A percentile compares a stretch with the other conserved stretches of the same genome.
Evolutionary conservation across 2,888 invertebrate species (phyloP).

Genomic region (Crossocerus cetratus): DNA sequence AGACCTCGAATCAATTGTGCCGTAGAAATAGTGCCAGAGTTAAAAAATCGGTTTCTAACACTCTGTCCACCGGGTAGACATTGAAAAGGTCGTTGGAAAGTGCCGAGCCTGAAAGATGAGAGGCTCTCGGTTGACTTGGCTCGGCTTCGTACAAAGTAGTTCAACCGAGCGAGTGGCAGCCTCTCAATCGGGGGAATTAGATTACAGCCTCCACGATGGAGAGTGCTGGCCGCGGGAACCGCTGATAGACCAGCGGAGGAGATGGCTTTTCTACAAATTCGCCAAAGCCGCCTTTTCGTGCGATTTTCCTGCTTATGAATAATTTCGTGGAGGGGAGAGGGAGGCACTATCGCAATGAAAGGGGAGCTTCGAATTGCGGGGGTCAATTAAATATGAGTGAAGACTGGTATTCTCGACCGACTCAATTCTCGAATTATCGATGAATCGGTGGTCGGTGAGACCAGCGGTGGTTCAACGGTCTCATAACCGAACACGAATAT

Average conservation of each 20-base stretch:
- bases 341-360: slow-evolving; percentile 14
- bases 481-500: too few species aligned
- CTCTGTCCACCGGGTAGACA: too few species aligned
- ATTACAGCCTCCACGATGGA: slow-evolving; percentile 8
- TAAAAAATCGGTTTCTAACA: too few species aligned
- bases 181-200: slow-evolving; percentile 19
- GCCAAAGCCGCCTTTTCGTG: not conserved
- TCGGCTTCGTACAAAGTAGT: slow-evolving; percentile 6
- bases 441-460: too few species aligned
- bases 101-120: not conserved
- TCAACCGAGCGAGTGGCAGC: slow-evolving; percentile 1
- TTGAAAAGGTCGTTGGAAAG: too few species aligned
- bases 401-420: slow-evolving; percentile 8
- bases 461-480: too few species aligned
- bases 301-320: slow-evolving; percentile 47
- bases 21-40: too few species aligned
- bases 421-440: too few species aligned
- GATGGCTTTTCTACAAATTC: slow-evolving; percentile 18
- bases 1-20: too few species aligned
- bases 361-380: slow-evolving; percentile 18
- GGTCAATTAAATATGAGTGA: slow-evolving; percentile 51
- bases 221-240: slow-evolving; percentile 10
- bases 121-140: not conserved
- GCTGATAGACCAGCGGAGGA: too few species aligned
- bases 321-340: slow-evolving; percentile 34